These are phyloP conservation scores for Antheraea yamamai DNA, from an alignment of 2,888 invertebrate genomes.

Conservation along the genomic window DNA sequence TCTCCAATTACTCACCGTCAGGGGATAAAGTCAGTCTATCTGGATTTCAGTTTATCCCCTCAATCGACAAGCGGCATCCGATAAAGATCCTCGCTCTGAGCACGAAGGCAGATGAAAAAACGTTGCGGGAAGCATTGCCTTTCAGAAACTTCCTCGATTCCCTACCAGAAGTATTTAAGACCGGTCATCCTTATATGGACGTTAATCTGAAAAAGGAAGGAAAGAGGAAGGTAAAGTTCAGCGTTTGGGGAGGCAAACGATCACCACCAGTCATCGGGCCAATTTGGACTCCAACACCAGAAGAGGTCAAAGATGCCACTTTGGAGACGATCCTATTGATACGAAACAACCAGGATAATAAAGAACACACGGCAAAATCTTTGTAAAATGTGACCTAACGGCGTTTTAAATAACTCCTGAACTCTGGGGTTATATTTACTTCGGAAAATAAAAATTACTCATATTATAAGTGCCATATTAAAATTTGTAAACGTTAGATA, in stretches of 20 bases:
- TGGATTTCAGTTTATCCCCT: conserved; percentile 60
- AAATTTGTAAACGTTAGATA: conserved; percentile 24
- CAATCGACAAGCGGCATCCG: conserved; percentile 61
- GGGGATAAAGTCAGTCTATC: conserved; percentile 51
- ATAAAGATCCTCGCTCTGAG: conserved; percentile 62
- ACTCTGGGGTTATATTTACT: conserved; percentile 36
- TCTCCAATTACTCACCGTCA: conserved; percentile 59
- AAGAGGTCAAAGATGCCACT: conserved; percentile 56
- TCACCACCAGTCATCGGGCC: conserved; percentile 76
- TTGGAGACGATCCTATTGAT: conserved; percentile 62
- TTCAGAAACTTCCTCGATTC: conserved; percentile 61
- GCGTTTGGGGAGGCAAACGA: conserved; percentile 75
- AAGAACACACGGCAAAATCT: conserved; percentile 36
- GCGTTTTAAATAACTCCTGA: conserved; percentile 32
- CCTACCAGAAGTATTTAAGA: conserved; percentile 60
- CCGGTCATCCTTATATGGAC: conserved; percentile 68
- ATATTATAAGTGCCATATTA: conserved; percentile 30
- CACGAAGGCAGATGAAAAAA: conserved; percentile 50
- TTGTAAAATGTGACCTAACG: conserved; percentile 36
- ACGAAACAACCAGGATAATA: conserved; percentile 49
- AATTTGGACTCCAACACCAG: conserved; percentile 67
- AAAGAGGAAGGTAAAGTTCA: conserved; percentile 75
- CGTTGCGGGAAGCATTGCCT: conserved; percentile 58
- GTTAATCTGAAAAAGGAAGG: conserved; percentile 71
- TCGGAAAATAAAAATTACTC: conserved; percentile 24